Evolutionary conservation across 53 echinoderm and acorn worm genomes (phyloP).

Genomic region (Holothuria scabra): DNA sequence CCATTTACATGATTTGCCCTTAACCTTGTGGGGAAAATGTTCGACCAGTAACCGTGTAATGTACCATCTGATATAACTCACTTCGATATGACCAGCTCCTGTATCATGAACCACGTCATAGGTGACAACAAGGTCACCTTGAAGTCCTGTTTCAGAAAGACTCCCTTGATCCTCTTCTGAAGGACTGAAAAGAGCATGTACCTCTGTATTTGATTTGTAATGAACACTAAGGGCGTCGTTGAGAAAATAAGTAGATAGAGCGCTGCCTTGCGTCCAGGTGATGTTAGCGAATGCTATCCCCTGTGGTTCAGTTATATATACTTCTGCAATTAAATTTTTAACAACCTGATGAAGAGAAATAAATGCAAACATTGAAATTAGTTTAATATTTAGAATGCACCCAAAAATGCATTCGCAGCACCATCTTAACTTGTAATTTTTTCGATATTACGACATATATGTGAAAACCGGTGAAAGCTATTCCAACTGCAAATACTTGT

Average conservation of each 20-base stretch:
- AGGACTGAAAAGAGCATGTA: constrained; percentile 60
- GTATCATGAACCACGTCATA: constrained; percentile 87
- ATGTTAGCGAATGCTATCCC: constrained; percentile 71
- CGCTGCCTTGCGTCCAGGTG: constrained; percentile 53
- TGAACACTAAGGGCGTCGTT: not conserved
- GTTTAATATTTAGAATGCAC: no score
- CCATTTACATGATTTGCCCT: no score
- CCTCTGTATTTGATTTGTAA: constrained; percentile 30
- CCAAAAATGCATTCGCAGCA: no score
- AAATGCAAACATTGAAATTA: no score
- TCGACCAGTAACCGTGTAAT: no score
- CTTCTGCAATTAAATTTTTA: constrained; percentile 56
- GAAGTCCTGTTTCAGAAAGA: constrained; percentile 61
- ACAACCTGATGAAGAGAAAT: constrained; percentile 47
- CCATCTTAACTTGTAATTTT: no score
- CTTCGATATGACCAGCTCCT: constrained; percentile 83
- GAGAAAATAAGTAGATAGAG: not conserved
- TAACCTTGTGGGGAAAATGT: no score
- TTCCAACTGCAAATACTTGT: no score
- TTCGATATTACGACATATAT: no score
- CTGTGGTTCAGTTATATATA: constrained; percentile 73
- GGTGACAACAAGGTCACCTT: constrained; percentile 82
- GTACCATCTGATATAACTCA: no score
- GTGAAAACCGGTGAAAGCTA: no score
- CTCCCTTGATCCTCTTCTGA: constrained; percentile 63